Evolutionary conservation across 2,888 invertebrate species (phyloP).

Genomic region (Drosophila acutilabella): DNA sequence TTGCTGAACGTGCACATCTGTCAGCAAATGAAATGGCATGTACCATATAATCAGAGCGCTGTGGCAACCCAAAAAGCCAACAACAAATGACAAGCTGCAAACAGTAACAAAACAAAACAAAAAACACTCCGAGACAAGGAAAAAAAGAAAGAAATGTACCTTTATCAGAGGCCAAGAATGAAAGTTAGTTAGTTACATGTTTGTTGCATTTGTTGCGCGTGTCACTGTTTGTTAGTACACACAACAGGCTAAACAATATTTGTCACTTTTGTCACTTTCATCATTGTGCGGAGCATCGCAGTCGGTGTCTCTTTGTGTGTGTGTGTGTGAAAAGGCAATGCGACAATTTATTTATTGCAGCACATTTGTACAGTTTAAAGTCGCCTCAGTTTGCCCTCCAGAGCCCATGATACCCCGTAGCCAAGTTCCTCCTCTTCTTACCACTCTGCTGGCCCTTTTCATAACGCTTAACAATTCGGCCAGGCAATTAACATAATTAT

Average conservation of each 20-base stretch:
- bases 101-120: slow-evolving; percentile 42
- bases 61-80: slow-evolving; percentile 69
- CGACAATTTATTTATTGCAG: slow-evolving; percentile 52
- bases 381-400: not conserved
- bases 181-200: slow-evolving; percentile 54
- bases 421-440: not conserved
- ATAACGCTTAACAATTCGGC: slow-evolving; percentile 51
- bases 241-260: slow-evolving; percentile 42
- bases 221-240: slow-evolving; percentile 19
- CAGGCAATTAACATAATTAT: slow-evolving; percentile 75
- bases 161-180: slow-evolving; percentile 67
- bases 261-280: slow-evolving; percentile 34
- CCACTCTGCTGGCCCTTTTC: slow-evolving; percentile 1
- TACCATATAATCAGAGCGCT: slow-evolving; percentile 69
- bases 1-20: slow-evolving; percentile 57
- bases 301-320: slow-evolving; percentile 36
- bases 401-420: not conserved
- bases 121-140: slow-evolving; percentile 30
- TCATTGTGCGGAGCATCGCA: slow-evolving; percentile 28
- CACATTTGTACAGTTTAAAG: slow-evolving; percentile 41
- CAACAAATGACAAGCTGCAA: slow-evolving; percentile 42
- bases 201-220: slow-evolving; percentile 16
- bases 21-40: slow-evolving; percentile 70
- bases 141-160: slow-evolving; percentile 47
- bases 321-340: slow-evolving; percentile 32